Evolutionary conservation across 2,888 invertebrate genomes (phyloP).

Genomic region (Drepanosiphum platanoidis): DNA sequence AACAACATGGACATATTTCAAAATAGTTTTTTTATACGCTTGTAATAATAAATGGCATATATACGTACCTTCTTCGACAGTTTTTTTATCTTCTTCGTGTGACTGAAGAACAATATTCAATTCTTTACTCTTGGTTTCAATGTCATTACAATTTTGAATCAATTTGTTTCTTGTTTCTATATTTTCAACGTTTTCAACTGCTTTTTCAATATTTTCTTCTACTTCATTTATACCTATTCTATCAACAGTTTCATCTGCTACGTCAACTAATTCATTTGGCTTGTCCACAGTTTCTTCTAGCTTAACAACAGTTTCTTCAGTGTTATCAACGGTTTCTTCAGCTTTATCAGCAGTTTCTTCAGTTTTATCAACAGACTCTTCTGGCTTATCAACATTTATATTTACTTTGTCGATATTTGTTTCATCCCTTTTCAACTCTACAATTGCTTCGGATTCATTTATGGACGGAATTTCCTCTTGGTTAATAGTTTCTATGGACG

Average conservation of each 20-base stretch:
- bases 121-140: neutral
- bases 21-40: neutral
- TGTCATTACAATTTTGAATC: constrained; percentile 31
- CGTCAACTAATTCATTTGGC: neutral
- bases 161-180: neutral
- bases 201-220: neutral
- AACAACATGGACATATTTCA: neutral
- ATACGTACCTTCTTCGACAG: neutral
- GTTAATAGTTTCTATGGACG: constrained; percentile 33
- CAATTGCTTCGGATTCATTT: neutral
- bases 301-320: neutral
- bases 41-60: neutral
- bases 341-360: neutral
- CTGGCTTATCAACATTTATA: neutral
- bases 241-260: neutral
- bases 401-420: neutral
- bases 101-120: constrained; percentile 9
- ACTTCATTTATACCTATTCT: neutral
- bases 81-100: neutral
- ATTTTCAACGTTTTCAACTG: neutral
- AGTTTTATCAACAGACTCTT: neutral
- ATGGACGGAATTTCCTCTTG: constrained; percentile 36
- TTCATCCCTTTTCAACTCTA: neutral
- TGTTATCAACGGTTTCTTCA: neutral
- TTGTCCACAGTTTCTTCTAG: neutral